These are phyloP conservation scores for Paedocypris sp. DNA, from an alignment of 2,113 vertebrate species.

Conservation along the genomic window DNA sequence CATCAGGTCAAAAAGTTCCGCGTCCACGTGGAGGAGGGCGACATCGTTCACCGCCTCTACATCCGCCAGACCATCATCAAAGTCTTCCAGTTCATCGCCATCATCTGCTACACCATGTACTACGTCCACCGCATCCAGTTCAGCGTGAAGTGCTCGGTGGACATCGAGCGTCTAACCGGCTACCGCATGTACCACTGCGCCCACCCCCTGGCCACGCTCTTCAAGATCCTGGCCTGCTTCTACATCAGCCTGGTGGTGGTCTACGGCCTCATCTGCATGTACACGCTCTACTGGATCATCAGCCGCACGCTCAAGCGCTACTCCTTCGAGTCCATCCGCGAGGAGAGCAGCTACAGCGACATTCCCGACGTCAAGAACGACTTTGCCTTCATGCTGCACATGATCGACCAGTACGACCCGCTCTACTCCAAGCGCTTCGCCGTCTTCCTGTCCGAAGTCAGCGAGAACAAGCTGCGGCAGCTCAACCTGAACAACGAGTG, in stretches of 20 bases:
- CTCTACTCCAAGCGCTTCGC: constrained; percentile 95
- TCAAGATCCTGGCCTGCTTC: constrained; percentile 92
- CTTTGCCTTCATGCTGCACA: constrained; percentile 96
- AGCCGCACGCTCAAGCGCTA: constrained; percentile 87
- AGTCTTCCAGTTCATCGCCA: constrained; percentile 89
- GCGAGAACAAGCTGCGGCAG: constrained; percentile 93
- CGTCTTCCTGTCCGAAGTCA: constrained; percentile 92
- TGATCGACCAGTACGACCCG: constrained; percentile 93
- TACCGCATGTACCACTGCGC: constrained; percentile 85
- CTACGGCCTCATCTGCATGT: constrained; percentile 93
- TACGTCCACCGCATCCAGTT: constrained; percentile 82
- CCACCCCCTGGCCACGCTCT: constrained; percentile 90
- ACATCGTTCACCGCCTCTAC: constrained; percentile 91
- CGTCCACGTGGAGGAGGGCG: constrained; percentile 88
- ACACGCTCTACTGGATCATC: constrained; percentile 94
- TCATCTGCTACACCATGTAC: constrained; percentile 88
- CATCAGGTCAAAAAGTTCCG: constrained; percentile 81
- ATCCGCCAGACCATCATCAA: constrained; percentile 96
- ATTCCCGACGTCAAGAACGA: constrained; percentile 94
- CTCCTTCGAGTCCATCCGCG: constrained; percentile 92
- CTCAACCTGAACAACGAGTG: constrained; percentile 96
- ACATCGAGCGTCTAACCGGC: constrained; percentile 86
- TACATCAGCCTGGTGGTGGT: constrained; percentile 90
- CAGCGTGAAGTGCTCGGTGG: constrained; percentile 75
- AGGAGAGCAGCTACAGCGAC: constrained; percentile 97